These are phyloP conservation scores for Percopsis omiscomaycus DNA, from an alignment of 2,797 vertebrate genomes.

Conservation along the genomic window DNA sequence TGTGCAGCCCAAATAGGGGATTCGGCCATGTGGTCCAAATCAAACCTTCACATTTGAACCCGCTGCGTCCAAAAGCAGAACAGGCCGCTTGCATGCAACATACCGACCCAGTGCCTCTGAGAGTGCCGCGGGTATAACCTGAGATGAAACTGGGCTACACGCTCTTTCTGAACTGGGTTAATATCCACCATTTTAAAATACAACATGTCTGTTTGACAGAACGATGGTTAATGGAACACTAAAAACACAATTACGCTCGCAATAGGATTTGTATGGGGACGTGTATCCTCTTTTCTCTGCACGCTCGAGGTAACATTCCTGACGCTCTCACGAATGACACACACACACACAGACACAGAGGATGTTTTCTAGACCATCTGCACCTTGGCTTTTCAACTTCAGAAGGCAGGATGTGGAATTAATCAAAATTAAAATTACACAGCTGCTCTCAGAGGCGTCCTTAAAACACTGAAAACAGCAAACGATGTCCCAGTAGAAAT, in stretches of 20 bases:
- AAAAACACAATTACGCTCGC: too few relatives aligned
- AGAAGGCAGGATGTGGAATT: conserved; percentile 27
- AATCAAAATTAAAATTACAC: conserved; percentile 16
- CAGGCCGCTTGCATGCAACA: conserved; percentile 41
- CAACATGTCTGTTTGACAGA: too few relatives aligned
- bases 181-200: too few relatives aligned
- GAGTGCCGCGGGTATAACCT: conserved; percentile 25
- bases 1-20: conserved; percentile 45
- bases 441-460: conserved; percentile 28
- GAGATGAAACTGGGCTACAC: conserved; percentile 7
- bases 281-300: not conserved
- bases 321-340: not conserved
- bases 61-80: conserved; percentile 11
- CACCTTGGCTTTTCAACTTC: conserved; percentile 24
- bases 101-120: conserved; percentile 3
- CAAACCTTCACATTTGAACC: conserved; percentile 47
- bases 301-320: not conserved
- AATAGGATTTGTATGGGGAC: too few relatives aligned
- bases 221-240: too few relatives aligned
- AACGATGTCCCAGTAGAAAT: conserved; percentile 23
- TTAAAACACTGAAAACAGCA: conserved; percentile 2
- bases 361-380: conserved; percentile 25
- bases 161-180: too few relatives aligned
- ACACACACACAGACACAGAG: conserved; percentile 4
- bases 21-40: conserved; percentile 65